Evolutionary conservation across 2,113 vertebrate species (phyloP).

Genomic region (Phyllostomus discolor): DNA sequence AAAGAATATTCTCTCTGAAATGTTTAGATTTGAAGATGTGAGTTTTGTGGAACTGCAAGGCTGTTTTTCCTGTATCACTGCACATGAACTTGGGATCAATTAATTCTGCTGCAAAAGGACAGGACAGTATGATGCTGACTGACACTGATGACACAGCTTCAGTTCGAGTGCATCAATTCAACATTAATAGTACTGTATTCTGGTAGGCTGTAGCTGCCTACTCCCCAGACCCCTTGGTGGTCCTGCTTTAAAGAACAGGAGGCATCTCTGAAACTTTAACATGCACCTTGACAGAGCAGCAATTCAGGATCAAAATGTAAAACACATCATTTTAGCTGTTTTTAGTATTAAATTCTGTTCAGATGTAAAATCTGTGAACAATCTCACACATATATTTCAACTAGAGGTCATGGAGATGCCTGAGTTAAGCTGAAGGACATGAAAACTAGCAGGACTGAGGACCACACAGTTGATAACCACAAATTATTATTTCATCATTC

Average conservation of each 20-base stretch:
- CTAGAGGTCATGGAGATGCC: not conserved
- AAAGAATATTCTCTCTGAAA: not conserved
- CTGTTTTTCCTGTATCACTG: not conserved
- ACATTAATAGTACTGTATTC: not conserved
- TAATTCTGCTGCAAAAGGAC: not conserved
- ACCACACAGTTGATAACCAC: not conserved
- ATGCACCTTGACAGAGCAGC: not conserved
- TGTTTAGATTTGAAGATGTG: not conserved
- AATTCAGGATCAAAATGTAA: not conserved
- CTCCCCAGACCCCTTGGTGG: not conserved
- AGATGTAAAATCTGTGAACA: not conserved
- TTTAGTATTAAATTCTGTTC: not conserved
- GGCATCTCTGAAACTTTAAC: not conserved
- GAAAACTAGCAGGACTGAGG: not conserved
- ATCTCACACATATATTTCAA: not conserved
- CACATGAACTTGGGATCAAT: not conserved
- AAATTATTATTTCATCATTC: not conserved
- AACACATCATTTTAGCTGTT: not conserved
- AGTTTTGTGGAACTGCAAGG: not conserved
- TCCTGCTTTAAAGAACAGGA: not conserved
- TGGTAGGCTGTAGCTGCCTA: not conserved
- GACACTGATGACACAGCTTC: not conserved
- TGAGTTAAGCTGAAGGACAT: not conserved
- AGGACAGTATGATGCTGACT: not conserved
- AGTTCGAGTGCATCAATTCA: not conserved